These are phyloP conservation scores for Anseranas semipalmata DNA, from an alignment of 2,113 vertebrate species.

Conservation along the genomic window DNA sequence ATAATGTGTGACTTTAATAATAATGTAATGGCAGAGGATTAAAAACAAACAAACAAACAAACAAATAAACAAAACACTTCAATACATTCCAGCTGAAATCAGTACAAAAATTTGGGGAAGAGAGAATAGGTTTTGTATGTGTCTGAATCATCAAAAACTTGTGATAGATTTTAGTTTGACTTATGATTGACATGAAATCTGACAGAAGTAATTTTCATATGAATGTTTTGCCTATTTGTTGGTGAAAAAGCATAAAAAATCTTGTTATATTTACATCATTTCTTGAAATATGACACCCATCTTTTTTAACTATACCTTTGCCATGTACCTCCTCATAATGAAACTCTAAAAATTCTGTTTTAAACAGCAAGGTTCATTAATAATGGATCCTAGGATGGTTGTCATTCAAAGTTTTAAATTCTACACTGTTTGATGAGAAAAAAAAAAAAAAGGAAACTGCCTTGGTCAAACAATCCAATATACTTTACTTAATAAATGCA, in stretches of 20 bases:
- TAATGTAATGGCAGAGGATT: background rate
- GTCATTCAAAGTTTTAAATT: background rate
- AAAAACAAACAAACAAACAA: background rate
- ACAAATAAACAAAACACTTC: rapidly evolving
- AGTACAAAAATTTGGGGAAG: background rate
- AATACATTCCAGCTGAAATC: background rate
- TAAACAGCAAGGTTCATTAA: background rate
- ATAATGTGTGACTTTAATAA: background rate
- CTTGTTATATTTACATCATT: background rate
- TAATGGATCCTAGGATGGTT: background rate
- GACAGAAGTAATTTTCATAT: background rate
- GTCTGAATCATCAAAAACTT: background rate
- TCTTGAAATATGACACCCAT: background rate
- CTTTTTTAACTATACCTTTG: background rate
- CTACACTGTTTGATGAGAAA: background rate
- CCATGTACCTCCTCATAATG: background rate
- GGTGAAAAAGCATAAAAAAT: background rate
- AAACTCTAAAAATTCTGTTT: background rate
- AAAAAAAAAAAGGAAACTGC: background rate
- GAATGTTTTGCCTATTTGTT: background rate
- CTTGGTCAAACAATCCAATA: background rate
- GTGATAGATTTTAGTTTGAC: background rate
- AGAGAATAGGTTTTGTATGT: background rate
- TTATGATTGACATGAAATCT: background rate
- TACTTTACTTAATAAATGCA: background rate